Base-by-base conservation (phyloP, 2,888 invertebrate species). In the Euplexia lucipara region DNA sequence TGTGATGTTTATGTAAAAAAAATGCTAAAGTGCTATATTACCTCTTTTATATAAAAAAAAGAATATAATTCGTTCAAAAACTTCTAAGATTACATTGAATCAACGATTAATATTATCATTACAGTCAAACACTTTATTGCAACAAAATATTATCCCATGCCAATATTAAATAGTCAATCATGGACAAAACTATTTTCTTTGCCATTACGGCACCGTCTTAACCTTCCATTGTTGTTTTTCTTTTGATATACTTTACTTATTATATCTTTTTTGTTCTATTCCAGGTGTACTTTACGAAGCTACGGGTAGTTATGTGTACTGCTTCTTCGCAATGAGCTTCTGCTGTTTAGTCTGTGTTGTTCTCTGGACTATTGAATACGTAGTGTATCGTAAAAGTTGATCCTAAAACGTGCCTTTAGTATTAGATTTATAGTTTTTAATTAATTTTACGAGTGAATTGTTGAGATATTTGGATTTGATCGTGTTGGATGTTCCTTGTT, bases 271-370 rank as follows among this genome's bases (percentile, higher is more conserved):
- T 35, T 47, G 44, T 32, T 68, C 53, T 59, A 57, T 89, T 92
- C n/a, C 91, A 93, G 91, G 92, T 73, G 86, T 93, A 2, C 86
- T 95, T 32, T 94, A 90, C 59, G 92, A 92, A 83, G 90, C 94
- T 44, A 97, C 97, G 0, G 94, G 96, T 14, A 96, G 96, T 81
- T 97, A 97, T 82, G 90, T 95, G 9, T 92, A 97, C 81, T 97
- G 97, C 64, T 97, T 97, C 85, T 94, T 97, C 61, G 95, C 96
- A 3, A 95, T 97, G 84, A 96, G 97, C 70, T 92, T 96, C 35
- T 96, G 97, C 70, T 96, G 97, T 89, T 90, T 96, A 39, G 84
- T 97, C 5, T 97, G 97, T 84, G 96, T 96, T 8, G 92, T 97
- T 34, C 96, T 97, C 0, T 98, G 97, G 97, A 91, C 95, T 37